phyloP scores from a whole-genome alignment of 2,113 vertebrate species.

The Ceyx cyanopectus region DNA sequence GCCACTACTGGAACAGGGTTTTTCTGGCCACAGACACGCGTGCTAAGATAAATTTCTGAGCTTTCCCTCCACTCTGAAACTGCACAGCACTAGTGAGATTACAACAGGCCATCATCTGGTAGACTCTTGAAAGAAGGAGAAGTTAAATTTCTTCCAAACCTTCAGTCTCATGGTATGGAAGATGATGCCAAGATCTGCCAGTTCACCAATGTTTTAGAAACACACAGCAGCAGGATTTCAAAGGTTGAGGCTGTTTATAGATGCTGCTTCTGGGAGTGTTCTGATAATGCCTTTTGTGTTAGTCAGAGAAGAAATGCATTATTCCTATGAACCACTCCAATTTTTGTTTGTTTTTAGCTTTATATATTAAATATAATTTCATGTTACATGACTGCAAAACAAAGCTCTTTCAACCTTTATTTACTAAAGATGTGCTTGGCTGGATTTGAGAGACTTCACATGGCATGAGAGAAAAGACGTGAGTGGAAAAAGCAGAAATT shows the following conservation, averaged over 20 bases:
- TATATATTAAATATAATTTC: not conserved
- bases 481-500: not conserved
- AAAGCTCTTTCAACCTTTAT: conserved; percentile 13
- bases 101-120: not conserved
- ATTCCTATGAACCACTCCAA: not conserved
- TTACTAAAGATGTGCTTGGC: not conserved
- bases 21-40: not conserved
- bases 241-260: not conserved
- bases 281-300: not conserved
- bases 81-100: not conserved
- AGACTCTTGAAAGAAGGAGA: not conserved
- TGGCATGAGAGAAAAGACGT: not conserved
- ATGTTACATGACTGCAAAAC: not conserved
- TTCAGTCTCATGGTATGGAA: not conserved
- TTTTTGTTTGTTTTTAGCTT: not conserved
- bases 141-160: not conserved
- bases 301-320: conserved; percentile 1
- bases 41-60: fast-evolving
- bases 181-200: not conserved
- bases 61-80: not conserved
- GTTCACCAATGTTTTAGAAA: not conserved
- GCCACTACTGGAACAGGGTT: not conserved
- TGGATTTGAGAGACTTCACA: not conserved
- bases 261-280: not conserved
- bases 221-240: not conserved